Base-by-base conservation (phyloP, 2,888 invertebrate species). In the Eretmocerus hayati region DNA sequence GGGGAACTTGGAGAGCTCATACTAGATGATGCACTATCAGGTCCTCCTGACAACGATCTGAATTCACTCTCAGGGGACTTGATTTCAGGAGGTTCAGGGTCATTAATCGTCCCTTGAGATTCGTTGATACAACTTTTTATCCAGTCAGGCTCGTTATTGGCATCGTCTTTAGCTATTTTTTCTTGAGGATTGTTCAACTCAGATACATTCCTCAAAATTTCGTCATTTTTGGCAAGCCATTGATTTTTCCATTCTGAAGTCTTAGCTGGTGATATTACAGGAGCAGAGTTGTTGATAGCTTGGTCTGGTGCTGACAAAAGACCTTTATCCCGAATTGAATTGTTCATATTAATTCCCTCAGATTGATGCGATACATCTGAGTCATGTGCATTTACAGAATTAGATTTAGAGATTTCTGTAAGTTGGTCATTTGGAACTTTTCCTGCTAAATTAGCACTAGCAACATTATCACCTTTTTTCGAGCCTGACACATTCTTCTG, bases 1-100 rank as follows among this genome's bases (percentile, higher is more conserved):
- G 67, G 65, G 32, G 68, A 69, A 59, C 67, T 69, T 13, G 68
- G 67, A 26, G 69, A 67, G 50, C 67, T 70, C 65, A 67, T 66
- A 50, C 67, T 67, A 35, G 69, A 68, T 30, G 66, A 67, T 32
- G 66, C 65, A 52, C 67, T 69, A 44, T 67, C 68, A 3, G 66
- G 66, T 44, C 62, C 62, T 31, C 58, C 62, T 8, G 66, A 65
- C 13, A 65, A 59, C 48, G 66, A 64, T 54, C 66, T 61, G 21
- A 6, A 26, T 11, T 23, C 38, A 21, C 2, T 45, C 20, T 26
- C 26, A 9, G 26, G 26, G 6, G 26, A 26, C 26, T 26, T 26
- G 11, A 26, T 26, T 9, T 26, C 26, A 26, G 6, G 26, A 26
- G 26, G 26, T 9, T 26, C 26, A 26, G 6, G 6, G 26, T 26